Base-by-base conservation (phyloP, 1,140 invertebrate species). In the Bradysia coprophila region DNA sequence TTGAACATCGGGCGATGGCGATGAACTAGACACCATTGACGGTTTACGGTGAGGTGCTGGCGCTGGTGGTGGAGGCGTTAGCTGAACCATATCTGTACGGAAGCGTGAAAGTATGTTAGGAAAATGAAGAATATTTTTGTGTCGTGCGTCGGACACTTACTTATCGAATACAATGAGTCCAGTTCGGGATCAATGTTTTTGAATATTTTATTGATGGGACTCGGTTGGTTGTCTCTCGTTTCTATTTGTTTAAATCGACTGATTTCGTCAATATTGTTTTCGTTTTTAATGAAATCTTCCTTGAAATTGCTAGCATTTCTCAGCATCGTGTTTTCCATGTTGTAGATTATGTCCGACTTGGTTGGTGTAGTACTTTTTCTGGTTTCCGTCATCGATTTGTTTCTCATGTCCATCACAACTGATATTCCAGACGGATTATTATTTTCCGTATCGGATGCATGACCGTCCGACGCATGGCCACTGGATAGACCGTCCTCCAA, bases 401-500 rank as follows among this genome's bases (percentile, higher is more conserved):
- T n/a, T 28, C 24, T 28, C 13, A 28, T 28, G 13, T 28, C 24
- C 24, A 28, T 28, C 13, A 28, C 24, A 6, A 28, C 24, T 28
- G 24, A 28, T 8, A 28, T 28, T 8, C 24, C 24, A 8, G 24
- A 28, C 6, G 24, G 24, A 28, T 38, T 49, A 61, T 84, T 84
- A 58, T 91, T 90, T 56, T 93, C 90, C 1, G 76, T 83, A 61
- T 94, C 90, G 49, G 87, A 92, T 2, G 81, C 83, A 55, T 93
- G 89, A n/a, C 89, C 90, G n/a, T n/a, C n/a, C 13, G 24, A 28
- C 13, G 24, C 24, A 28, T 28, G 24, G 6, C 24, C 24, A 36
- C 82, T 86, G 38, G 88, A 77, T 47, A 95, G 55, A 46, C 91
- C 91, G 63, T 96, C 91, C 62, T 95, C 91, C 10, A 95, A 71